Base-by-base conservation (phyloP, 2,113 vertebrate genomes). In the Eolophus roseicapilla region DNA sequence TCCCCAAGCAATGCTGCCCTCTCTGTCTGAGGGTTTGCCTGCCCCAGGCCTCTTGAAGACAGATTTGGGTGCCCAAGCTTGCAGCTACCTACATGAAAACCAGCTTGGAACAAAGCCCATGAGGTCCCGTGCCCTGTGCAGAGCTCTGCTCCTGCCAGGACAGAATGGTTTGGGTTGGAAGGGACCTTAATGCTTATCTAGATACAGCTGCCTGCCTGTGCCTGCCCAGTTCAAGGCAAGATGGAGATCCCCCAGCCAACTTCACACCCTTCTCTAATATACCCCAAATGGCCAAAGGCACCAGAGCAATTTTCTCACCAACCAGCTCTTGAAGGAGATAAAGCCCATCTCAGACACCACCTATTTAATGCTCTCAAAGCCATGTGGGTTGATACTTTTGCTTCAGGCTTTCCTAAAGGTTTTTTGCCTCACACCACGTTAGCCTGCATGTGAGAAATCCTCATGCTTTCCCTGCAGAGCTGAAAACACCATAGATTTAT, bases 151-250 rank as follows among this genome's bases (percentile, higher is more conserved):
- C 47, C 46, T n/a, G 39, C 41, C 59, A 49, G 57, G 33, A 59
- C 23, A 59, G 21, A 59, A 59, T 10, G 55, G 13, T 35, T 59
- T 59, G 57, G 33, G 21, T 15, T 35, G 33, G 57, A 13, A 35
- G 13, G 21, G 20, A 59, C 13, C 21, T n/a, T 24, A 59, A 35
- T 24, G 13, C 57, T 59, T 21, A 59, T 59, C 57, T 35, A 50
- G 49, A 43, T 41, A 49, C 4, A 24, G 37, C 63, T 7, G 2
- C 28, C 47, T 37, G 60, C 43, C 59, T 6, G 2, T 6, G 15
- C 11, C 47, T 31, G n/a, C 55, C 37, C 2, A 0, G 47, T 18
- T 50, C 43, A 31, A 7, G 28, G 27, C 0, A 4, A 39, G 67
- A 46, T 5, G 19, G 29, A 52, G n/a, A 69, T 21, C 8, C 35